phyloP scores from a whole-genome alignment of 2,797 vertebrate species.

The Steatocranus sp. region DNA sequence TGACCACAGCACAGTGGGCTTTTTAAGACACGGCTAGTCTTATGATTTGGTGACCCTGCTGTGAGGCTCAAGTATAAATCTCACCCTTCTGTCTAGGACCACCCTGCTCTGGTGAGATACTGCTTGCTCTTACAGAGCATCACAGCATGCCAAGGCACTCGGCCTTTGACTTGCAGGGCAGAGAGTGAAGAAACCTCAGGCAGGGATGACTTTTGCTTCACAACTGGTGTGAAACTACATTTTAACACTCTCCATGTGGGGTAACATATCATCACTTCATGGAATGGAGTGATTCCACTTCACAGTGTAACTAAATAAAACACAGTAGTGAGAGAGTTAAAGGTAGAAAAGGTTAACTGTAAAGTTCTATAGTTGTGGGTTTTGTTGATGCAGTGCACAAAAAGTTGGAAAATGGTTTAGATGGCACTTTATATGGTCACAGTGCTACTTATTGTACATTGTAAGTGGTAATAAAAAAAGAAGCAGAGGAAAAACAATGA shows the following conservation, averaged over 20 bases:
- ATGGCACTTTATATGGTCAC: not conserved
- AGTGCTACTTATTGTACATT: not conserved
- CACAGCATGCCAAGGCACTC: conserved; percentile 28
- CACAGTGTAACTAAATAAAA: not conserved
- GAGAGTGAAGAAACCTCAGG: not conserved
- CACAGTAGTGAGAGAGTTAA: not conserved
- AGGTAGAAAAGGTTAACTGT: not conserved
- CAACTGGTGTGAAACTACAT: not conserved
- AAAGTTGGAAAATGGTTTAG: not conserved
- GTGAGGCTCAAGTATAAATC: conserved; percentile 43
- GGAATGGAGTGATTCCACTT: not conserved
- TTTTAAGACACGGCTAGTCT: not conserved
- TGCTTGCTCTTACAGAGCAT: conserved; percentile 2
- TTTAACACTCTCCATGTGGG: not conserved
- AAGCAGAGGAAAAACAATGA: not conserved
- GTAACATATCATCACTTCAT: not conserved
- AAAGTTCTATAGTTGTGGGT: not conserved
- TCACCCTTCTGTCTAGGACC: conserved; percentile 9
- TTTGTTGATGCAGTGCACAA: not conserved
- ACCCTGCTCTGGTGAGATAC: not conserved
- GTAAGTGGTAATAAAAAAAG: not conserved
- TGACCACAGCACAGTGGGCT: conserved; percentile 7
- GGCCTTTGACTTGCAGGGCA: conserved; percentile 46
- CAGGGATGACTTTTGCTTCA: not conserved
- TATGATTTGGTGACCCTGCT: conserved; percentile 15